A percentile compares a stretch with the other conserved stretches of the same genome.
These are phyloP conservation scores for Saccostrea echinata DNA, from an alignment of 1,140 invertebrate species.

Conservation along the genomic window DNA sequence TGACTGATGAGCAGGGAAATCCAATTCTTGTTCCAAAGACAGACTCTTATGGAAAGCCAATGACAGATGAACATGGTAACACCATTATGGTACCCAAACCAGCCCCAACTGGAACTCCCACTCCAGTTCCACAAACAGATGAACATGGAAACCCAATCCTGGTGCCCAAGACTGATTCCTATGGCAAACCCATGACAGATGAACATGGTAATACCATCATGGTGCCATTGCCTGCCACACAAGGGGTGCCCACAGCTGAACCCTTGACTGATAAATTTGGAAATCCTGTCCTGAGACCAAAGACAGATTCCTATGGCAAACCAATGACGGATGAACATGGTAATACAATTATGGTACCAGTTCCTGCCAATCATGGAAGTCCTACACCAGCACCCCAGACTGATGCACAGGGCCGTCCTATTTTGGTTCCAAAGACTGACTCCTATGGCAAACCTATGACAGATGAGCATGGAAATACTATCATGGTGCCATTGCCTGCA, in stretches of 20 bases:
- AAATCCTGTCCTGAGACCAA: conserved; percentile 33
- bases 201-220: conserved; percentile 43
- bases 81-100: not conserved
- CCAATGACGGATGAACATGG: conserved; percentile 43
- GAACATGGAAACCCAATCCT: conserved; percentile 43
- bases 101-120: conserved; percentile 10
- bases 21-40: conserved; percentile 10
- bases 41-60: not conserved
- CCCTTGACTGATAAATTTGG: conserved; percentile 46
- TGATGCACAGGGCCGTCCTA: conserved; percentile 30
- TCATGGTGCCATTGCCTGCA: conserved; percentile 30
- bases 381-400: conserved; percentile 45
- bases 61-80: conserved; percentile 14
- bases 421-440: conserved; percentile 34
- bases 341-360: conserved; percentile 31
- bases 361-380: conserved; percentile 3
- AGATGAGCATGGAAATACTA: conserved; percentile 34
- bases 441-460: conserved; percentile 41
- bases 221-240: conserved; percentile 23
- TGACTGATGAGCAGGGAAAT: conserved; percentile 42
- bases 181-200: conserved; percentile 32
- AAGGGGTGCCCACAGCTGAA: conserved; percentile 37
- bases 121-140: conserved; percentile 46
- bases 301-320: conserved; percentile 2
- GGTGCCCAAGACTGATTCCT: not conserved